Conservation (phyloP, 1,140 invertebrate species). For the Drosophila auraria region DNA sequence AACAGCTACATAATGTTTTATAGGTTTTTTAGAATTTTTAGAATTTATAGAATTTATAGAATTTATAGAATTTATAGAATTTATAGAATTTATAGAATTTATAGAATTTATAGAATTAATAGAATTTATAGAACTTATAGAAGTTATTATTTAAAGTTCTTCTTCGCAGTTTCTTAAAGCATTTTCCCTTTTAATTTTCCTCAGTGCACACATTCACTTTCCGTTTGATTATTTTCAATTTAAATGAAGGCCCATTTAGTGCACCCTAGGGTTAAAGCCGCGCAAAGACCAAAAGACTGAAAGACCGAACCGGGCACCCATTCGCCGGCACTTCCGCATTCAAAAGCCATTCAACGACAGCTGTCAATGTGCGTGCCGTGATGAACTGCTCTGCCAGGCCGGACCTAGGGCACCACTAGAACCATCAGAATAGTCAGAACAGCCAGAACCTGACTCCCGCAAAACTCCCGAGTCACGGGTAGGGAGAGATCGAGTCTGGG, state of each 20-base stretch:
- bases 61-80: too few species aligned
- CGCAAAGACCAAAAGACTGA: background rate
- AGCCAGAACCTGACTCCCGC: conserved; percentile 4
- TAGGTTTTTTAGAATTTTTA: too few species aligned
- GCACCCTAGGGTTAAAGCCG: conserved; percentile 54
- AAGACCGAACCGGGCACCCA: conserved; percentile 13
- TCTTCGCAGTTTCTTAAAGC: too few species aligned
- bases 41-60: too few species aligned
- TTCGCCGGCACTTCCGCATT: conserved; percentile 67
- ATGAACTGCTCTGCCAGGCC: conserved; percentile 56
- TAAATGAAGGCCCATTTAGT: conserved; percentile 78
- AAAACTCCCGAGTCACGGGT: background rate
- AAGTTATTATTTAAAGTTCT: too few species aligned
- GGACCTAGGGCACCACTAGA: conserved; percentile 25
- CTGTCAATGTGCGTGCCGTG: conserved; percentile 79
- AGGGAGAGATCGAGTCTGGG: background rate
- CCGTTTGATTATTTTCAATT: conserved; percentile 81
- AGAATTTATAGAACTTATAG: too few species aligned
- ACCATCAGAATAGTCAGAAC: background rate
- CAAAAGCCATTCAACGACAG: conserved; percentile 74
- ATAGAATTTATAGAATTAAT: too few species aligned
- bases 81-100: too few species aligned
- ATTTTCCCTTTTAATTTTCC: too few species aligned
- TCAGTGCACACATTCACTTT: conserved; percentile 62
- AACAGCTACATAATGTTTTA: too few species aligned